Conservation (phyloP, 2,888 invertebrate genomes). For the Chloroclystis v-ata region DNA sequence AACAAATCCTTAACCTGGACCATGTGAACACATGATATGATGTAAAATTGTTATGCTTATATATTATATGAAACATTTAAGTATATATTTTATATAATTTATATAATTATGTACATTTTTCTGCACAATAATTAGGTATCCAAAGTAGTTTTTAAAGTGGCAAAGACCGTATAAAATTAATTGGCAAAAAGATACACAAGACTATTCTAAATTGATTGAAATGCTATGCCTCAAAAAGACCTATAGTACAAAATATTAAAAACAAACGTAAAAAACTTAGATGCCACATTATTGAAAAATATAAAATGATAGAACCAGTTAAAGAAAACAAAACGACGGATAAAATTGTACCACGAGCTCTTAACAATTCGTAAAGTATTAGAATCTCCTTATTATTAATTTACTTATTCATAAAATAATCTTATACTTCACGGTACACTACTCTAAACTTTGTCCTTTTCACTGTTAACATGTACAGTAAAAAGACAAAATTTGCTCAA, state of each 20-base stretch:
- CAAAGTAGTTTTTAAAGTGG: slow-evolving; percentile 47
- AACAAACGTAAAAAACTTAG: slow-evolving; percentile 41
- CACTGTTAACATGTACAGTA: slow-evolving; percentile 56
- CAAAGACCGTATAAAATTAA: slow-evolving; percentile 53
- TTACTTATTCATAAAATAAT: slow-evolving; percentile 47
- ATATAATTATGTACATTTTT: slow-evolving; percentile 39
- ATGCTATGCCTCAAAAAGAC: slow-evolving; percentile 53
- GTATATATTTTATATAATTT: not conserved
- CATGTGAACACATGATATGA: slow-evolving; percentile 51
- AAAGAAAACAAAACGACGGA: slow-evolving; percentile 37
- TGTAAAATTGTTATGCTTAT: slow-evolving; percentile 1
- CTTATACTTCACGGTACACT: slow-evolving; percentile 65
- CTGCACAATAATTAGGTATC: slow-evolving; percentile 29
- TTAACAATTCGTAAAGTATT: slow-evolving; percentile 47
- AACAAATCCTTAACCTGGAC: slow-evolving; percentile 43
- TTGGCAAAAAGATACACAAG: slow-evolving; percentile 46
- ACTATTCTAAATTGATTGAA: slow-evolving; percentile 38
- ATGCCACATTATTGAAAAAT: slow-evolving; percentile 39
- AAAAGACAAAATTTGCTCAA: slow-evolving; percentile 72
- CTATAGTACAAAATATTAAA: slow-evolving; percentile 40
- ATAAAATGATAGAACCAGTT: slow-evolving; percentile 33
- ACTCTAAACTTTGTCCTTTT: slow-evolving; percentile 68
- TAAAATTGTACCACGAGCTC: slow-evolving; percentile 56
- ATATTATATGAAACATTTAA: slow-evolving; percentile 36
- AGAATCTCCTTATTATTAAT: slow-evolving; percentile 57